Conservation (phyloP, 2,113 vertebrate species). For the Buteo buteo region DNA sequence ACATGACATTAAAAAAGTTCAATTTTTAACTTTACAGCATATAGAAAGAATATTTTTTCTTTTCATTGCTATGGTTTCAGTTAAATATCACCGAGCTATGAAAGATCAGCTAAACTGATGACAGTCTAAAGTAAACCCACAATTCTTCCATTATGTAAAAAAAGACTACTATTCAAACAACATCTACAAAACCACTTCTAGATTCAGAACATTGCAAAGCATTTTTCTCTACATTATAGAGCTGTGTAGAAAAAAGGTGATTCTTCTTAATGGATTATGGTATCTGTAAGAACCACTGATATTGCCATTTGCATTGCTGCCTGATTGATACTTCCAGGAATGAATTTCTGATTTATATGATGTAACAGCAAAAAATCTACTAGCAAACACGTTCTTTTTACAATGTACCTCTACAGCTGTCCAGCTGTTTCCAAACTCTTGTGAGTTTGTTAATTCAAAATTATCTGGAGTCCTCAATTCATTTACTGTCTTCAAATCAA, state of each 20-base stretch:
- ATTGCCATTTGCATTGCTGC: neutral
- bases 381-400: neutral
- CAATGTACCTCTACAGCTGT: constrained; percentile 80
- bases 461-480: constrained; percentile 94
- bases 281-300: neutral
- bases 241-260: neutral
- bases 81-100: neutral
- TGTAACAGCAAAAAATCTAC: neutral
- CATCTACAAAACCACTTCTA: neutral
- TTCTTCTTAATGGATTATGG: neutral
- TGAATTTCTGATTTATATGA: neutral
- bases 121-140: neutral
- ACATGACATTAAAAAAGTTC: neutral
- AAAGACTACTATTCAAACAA: neutral
- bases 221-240: neutral
- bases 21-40: neutral
- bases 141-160: neutral
- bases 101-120: neutral
- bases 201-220: neutral
- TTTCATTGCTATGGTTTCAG: neutral
- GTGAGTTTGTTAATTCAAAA: constrained; percentile 86
- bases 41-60: neutral
- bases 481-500: constrained; percentile 92
- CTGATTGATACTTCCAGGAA: neutral
- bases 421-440: constrained; percentile 97